Conservation (phyloP, 2,888 invertebrate species). For the Sthenelais limicola region DNA sequence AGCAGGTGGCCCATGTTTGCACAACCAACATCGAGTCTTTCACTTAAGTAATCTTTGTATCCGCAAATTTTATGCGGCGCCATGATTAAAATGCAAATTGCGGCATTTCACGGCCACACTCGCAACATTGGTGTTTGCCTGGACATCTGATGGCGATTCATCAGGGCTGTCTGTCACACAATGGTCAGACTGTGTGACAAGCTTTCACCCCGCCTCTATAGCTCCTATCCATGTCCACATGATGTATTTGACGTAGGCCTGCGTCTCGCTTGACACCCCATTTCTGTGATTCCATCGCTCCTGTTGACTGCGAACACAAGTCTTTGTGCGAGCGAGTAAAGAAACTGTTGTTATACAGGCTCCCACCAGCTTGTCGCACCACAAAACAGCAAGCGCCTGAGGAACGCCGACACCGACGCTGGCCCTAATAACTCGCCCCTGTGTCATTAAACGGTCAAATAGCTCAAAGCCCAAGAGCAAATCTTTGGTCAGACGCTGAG, state of each 20-base stretch:
- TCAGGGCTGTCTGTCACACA: conserved; percentile 1
- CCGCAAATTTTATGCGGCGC: conserved; percentile 32
- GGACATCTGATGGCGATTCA: conserved; percentile 30
- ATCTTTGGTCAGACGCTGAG: too few relatives aligned
- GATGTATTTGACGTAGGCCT: conserved; percentile 32
- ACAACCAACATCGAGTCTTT: conserved; percentile 5
- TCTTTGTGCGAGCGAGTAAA: too few relatives aligned
- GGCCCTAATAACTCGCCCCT: too few relatives aligned
- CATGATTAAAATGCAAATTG: conserved; percentile 35
- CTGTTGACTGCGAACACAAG: too few relatives aligned
- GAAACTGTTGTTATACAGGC: too few relatives aligned
- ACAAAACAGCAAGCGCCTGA: too few relatives aligned
- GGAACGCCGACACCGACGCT: too few relatives aligned
- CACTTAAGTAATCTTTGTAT: conserved; percentile 23
- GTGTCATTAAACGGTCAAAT: too few relatives aligned
- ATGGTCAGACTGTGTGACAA: conserved; percentile 2
- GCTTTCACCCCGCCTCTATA: conserved; percentile 7
- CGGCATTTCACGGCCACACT: conserved; percentile 28
- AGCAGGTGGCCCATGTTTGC: conserved; percentile 21
- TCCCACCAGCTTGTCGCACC: too few relatives aligned
- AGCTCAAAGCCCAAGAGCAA: too few relatives aligned
- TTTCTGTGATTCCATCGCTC: conserved; percentile 31
- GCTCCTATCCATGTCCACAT: conserved; percentile 4
- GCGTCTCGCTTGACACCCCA: conserved; percentile 26
- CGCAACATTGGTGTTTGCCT: conserved; percentile 24